Conservation (phyloP, 1,140 invertebrate species). For the Aphidius gifuensis region DNA sequence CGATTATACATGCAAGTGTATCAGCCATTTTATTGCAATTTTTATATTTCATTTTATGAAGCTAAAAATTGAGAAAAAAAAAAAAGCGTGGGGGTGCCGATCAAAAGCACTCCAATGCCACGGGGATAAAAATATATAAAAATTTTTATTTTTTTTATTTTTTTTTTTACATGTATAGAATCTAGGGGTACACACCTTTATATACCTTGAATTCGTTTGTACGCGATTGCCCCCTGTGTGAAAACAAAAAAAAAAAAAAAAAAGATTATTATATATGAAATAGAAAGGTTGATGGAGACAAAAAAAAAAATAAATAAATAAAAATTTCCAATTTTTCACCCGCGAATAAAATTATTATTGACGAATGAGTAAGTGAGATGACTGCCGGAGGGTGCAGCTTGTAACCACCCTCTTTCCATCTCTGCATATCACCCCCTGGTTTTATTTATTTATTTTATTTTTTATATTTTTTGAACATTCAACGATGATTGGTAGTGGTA, state of each 20-base stretch:
- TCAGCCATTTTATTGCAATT: conserved; percentile 28
- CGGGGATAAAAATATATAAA: not conserved
- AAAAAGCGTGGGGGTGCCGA: conserved; percentile 16
- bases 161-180: conserved; percentile 2
- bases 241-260: too few species aligned
- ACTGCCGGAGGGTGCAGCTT: conserved; percentile 29
- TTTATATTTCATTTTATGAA: conserved; percentile 28
- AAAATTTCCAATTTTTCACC: conserved; percentile 45
- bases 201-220: conserved; percentile 2
- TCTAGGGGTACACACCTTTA: conserved; percentile 6
- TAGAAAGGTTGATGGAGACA: not conserved
- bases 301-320: conserved; percentile 25
- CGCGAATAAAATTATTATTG: conserved; percentile 52
- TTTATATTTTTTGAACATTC: not conserved
- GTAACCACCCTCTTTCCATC: conserved; percentile 15
- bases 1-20: too few species aligned
- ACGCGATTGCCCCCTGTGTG: too few species aligned
- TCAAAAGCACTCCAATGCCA: conserved; percentile 24
- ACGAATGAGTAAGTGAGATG: conserved; percentile 50
- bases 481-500: conserved; percentile 9
- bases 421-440: conserved; percentile 4
- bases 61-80: conserved; percentile 5
- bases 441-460: not conserved
- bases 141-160: too few species aligned
- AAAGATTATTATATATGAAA: too few species aligned